These are phyloP conservation scores for Merluccius polli DNA, from an alignment of 2,797 vertebrate species.

Conservation along the genomic window DNA sequence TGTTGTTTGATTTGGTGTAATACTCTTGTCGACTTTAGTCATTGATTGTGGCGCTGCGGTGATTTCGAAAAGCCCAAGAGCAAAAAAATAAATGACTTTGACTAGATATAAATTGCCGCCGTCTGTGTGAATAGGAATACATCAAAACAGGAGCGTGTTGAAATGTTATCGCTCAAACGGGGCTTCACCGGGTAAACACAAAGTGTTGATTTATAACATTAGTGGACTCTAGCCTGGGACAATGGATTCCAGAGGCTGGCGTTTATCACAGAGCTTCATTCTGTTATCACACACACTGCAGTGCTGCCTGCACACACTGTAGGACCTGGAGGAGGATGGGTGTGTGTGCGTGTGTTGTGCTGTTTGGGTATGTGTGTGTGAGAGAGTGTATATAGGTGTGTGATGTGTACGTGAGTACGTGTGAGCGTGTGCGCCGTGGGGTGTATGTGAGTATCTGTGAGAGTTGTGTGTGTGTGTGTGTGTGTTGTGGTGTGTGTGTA, in stretches of 20 bases:
- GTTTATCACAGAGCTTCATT: slow-evolving; percentile 38
- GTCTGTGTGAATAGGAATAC: slow-evolving; percentile 24
- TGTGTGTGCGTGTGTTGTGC: background rate
- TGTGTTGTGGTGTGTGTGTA: background rate
- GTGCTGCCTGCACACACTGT: slow-evolving; percentile 15
- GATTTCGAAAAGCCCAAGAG: background rate
- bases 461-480: background rate
- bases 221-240: slow-evolving; percentile 16
- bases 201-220: slow-evolving; percentile 45
- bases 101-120: slow-evolving; percentile 22
- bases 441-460: background rate
- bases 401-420: background rate
- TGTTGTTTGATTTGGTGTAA: background rate
- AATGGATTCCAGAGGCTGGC: slow-evolving; percentile 17
- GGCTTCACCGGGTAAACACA: slow-evolving; percentile 32
- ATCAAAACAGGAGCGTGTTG: slow-evolving; percentile 30
- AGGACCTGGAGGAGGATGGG: background rate
- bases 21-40: background rate
- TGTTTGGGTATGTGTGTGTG: background rate
- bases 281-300: slow-evolving; percentile 40
- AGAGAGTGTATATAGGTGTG: background rate
- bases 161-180: slow-evolving; percentile 43
- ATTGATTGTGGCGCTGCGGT: background rate
- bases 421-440: background rate
- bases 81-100: background rate